Evolutionary conservation across 2,113 vertebrate genomes (phyloP), one percentile per base, ranked within the genome.

Genomic region (Tachysurus fulvidraco): DNA sequence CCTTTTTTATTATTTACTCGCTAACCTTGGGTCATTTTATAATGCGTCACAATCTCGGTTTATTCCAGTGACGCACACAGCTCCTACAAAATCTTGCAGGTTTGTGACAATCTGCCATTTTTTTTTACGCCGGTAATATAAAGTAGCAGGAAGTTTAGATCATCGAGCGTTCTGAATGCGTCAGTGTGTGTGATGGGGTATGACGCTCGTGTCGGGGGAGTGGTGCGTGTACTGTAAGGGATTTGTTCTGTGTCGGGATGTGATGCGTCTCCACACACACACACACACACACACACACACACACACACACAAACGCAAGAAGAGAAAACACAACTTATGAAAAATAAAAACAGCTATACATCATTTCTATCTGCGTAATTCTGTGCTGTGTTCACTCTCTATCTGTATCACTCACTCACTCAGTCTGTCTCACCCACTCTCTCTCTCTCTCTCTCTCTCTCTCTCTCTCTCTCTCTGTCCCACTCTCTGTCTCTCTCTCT

Each of bases 1-100:
- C 11, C 59, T n/a, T 64, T 82, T 82, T 50, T 30, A 82, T 64
- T 50, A 50, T 82, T 82, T 82, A 82, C 25, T n/a, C 59, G 14
- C 19, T 82, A 82, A 82, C 80, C 59, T 12, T 59, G 17, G 52
- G 79, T 81, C 23, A 6, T 62, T 65, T 19, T 9, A 65, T 19
- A 64, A 30, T 36, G 13, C 57, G 41, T 65, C 41, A 14, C 13
- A 10, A 3, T 14, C 25, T 17, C 13, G 17, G 21, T 46, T 21
- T n/a, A 64, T 50, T 82, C 19, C 36, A 64, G 41, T 64, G 59
- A 64, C 1, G 6, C 7, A n/a, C 36, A n/a, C 57, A 19, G 59
- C 17, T 5, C 0, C 4, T 65, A 8, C 41, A 41, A 3, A 41
- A 25, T 62, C 5, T 2, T 59, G 28, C 10, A 19, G 12, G 16